Base-by-base conservation (phyloP, 2,888 invertebrate genomes). In the Ellobium chinense region DNA sequence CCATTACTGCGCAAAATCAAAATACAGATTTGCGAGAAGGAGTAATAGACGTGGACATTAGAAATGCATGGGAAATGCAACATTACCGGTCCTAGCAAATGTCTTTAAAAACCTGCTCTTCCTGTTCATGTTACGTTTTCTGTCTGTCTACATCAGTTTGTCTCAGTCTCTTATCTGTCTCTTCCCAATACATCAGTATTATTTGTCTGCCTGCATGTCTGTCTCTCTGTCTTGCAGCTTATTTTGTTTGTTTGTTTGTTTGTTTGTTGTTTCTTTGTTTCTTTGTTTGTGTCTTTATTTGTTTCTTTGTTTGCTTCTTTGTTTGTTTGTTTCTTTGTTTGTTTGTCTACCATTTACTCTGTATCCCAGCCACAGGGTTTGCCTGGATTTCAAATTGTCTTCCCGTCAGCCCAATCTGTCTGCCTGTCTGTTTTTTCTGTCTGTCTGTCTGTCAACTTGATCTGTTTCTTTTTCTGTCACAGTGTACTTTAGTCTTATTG, bases 181-280 rank as follows among this genome's bases (percentile, higher is more conserved):
- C 46, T 76, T 21, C 65, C 31, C n/a, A n/a, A n/a, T n/a, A n/a
- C n/a, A n/a, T n/a, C n/a, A n/a, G n/a, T n/a, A n/a, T n/a, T 65
- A n/a, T 63, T 21, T 76, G 46, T 66, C 60, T 76, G 66, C 66
- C 31, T 46, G 27, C 62, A 63, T 66, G 66, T 66, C 58, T 76
- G 54, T 75, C 14, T 31, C 14, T 36, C 29, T 46, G 3, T 70
- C 18, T 60, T 7, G 7, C 60, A 7, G 60, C n/a, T n/a, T 60
- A n/a, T n/a, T 7, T 60, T 12, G 27, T n/a, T 7, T 21, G 60
- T 60, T n/a, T 60, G 60, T 60, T 7, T 21, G 60, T 60, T n/a
- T 60, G 60, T 60, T n/a, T 60, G 60, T 46, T 46, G 46, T n/a
- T 7, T n/a, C 12, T 60, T 7, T 60, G 60, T n/a, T 7, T 60